These are phyloP conservation scores for Chloroceryle aenea DNA, from an alignment of 2,113 vertebrate genomes.

Conservation along the genomic window DNA sequence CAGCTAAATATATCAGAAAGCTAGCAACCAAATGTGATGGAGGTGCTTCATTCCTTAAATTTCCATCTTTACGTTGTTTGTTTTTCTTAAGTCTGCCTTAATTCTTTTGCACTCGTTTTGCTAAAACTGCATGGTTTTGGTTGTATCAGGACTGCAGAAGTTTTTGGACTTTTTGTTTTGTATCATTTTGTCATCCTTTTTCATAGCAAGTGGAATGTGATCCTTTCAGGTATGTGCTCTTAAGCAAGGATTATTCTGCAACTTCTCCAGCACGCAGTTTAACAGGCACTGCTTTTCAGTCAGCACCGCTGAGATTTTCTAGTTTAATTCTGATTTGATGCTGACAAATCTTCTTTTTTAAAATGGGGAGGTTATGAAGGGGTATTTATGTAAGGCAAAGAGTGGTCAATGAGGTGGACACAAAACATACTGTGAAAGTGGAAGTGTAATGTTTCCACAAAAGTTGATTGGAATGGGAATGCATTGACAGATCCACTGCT, in stretches of 20 bases:
- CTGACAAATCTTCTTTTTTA: neutral
- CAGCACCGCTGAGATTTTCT: neutral
- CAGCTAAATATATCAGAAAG: conserved; percentile 17
- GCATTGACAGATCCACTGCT: neutral
- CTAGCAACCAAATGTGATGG: neutral
- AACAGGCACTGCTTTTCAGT: neutral
- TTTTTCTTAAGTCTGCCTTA: neutral
- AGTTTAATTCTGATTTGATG: neutral
- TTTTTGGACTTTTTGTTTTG: neutral
- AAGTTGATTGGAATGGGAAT: neutral
- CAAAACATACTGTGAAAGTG: neutral
- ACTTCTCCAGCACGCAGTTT: neutral
- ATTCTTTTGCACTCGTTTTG: neutral
- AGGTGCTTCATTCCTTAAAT: neutral
- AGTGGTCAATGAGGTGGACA: neutral
- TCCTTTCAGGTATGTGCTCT: neutral
- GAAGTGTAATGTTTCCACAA: neutral
- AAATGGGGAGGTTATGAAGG: neutral
- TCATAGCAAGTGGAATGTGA: neutral
- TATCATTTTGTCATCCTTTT: neutral
- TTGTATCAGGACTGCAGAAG: neutral
- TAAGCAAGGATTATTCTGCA: neutral
- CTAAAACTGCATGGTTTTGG: neutral
- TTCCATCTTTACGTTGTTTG: neutral
- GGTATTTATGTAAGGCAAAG: neutral